A percentile compares a stretch with the other conserved stretches of the same genome.
phyloP scores from a whole-genome alignment of 2,113 vertebrate genomes.

The Mirza zaza region DNA sequence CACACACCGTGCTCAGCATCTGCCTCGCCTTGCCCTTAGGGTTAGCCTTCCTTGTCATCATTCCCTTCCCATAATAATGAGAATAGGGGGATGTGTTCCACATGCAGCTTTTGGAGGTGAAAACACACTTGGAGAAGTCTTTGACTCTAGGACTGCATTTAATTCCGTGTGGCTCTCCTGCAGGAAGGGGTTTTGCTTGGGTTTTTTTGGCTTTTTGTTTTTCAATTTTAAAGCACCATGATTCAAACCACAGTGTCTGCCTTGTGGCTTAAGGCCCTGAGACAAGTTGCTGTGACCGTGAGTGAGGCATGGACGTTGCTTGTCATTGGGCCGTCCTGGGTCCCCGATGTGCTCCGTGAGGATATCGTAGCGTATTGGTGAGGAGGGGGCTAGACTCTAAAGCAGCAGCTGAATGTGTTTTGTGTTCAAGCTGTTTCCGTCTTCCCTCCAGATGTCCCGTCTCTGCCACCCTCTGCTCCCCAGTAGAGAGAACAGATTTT shows the following conservation, averaged over 20 bases:
- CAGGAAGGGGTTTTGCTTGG: neutral
- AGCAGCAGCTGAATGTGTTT: neutral
- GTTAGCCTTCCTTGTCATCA: too few species aligned
- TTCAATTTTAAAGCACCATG: neutral
- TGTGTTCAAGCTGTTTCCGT: neutral
- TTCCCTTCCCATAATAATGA: neutral
- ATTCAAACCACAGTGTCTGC: neutral
- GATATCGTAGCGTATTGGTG: neutral
- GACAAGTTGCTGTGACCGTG: neutral
- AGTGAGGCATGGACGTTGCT: rapidly evolving
- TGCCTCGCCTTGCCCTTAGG: rapidly evolving
- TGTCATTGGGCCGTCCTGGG: neutral
- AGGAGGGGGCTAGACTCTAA: neutral
- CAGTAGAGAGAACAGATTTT: neutral
- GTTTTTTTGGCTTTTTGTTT: neutral
- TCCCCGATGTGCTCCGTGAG: neutral
- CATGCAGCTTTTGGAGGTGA: neutral
- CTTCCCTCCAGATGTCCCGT: neutral
- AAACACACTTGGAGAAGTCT: neutral
- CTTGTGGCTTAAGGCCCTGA: neutral
- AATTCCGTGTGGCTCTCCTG: neutral
- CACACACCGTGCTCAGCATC: neutral
- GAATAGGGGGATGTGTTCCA: neutral
- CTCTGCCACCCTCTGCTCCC: neutral
- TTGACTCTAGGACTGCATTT: neutral